Evolutionary conservation across 2,888 invertebrate species (phyloP).

Genomic region (Eupithecia tripunctaria): DNA sequence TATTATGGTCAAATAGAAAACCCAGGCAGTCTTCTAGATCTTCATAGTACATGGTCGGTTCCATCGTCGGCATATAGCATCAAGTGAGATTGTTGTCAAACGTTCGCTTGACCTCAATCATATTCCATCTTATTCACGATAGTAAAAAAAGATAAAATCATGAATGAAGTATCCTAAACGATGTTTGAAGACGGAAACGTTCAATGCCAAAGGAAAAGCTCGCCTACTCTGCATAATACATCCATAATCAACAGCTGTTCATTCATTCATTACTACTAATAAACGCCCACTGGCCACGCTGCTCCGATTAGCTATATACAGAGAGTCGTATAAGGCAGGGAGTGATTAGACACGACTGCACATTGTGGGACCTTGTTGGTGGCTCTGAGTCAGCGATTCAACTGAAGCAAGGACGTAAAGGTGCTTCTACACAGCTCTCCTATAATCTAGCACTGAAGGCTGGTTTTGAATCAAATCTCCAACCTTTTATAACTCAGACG

Average conservation of each 20-base stretch:
- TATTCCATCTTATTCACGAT: no score
- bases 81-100: no score
- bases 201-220: constrained; percentile 16
- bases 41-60: no score
- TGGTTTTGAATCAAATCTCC: neutral
- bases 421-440: neutral
- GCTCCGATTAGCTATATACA: constrained; percentile 59
- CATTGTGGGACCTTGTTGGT: constrained; percentile 35
- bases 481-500: neutral
- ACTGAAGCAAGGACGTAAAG: constrained; percentile 33
- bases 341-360: constrained; percentile 37
- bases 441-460: neutral
- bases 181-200: neutral
- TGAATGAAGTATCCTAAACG: neutral
- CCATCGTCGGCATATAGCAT: no score
- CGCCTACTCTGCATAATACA: constrained; percentile 22
- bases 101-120: no score
- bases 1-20: no score
- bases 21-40: no score
- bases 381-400: constrained; percentile 35
- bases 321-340: constrained; percentile 49
- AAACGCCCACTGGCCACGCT: constrained; percentile 52
- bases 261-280: constrained; percentile 39
- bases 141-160: no score
- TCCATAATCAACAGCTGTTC: constrained; percentile 41